Conservation (phyloP, 1,140 invertebrate species). For the Eufriesea mexicana region DNA sequence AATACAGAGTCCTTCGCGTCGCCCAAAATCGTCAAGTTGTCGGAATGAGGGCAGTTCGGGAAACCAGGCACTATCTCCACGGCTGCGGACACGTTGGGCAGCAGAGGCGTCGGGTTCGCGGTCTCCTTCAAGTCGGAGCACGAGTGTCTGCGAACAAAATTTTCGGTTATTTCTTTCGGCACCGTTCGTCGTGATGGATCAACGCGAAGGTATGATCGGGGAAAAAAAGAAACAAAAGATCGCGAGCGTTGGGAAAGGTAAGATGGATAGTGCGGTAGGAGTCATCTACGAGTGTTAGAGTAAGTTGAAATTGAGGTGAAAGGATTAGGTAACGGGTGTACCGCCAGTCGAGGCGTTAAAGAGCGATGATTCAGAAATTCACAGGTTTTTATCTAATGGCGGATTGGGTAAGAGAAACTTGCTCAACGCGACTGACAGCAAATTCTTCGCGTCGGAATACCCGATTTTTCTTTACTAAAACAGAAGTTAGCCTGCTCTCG, state of each 20-base stretch:
- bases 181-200: background rate
- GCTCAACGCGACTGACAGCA: background rate
- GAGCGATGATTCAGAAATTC: slow-evolving; percentile 1
- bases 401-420: background rate
- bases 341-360: background rate
- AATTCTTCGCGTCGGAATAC: background rate
- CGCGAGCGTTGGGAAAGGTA: too few relatives aligned
- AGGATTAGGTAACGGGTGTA: background rate
- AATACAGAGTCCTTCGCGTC: slow-evolving; percentile 79
- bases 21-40: slow-evolving; percentile 81
- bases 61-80: slow-evolving; percentile 80
- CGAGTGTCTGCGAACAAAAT: slow-evolving; percentile 72
- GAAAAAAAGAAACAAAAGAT: background rate
- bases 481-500: too few relatives aligned
- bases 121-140: slow-evolving; percentile 76
- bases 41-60: slow-evolving; percentile 81
- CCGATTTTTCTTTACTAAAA: too few relatives aligned
- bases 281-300: background rate
- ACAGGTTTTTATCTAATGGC: background rate
- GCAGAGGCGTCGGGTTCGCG: slow-evolving; percentile 74
- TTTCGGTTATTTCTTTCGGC: background rate
- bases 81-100: slow-evolving; percentile 70
- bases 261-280: background rate
- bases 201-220: background rate
- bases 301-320: slow-evolving; percentile 11